These are phyloP conservation scores for Nasonia longicornis DNA, from an alignment of 1,140 invertebrate species.

Conservation along the genomic window DNA sequence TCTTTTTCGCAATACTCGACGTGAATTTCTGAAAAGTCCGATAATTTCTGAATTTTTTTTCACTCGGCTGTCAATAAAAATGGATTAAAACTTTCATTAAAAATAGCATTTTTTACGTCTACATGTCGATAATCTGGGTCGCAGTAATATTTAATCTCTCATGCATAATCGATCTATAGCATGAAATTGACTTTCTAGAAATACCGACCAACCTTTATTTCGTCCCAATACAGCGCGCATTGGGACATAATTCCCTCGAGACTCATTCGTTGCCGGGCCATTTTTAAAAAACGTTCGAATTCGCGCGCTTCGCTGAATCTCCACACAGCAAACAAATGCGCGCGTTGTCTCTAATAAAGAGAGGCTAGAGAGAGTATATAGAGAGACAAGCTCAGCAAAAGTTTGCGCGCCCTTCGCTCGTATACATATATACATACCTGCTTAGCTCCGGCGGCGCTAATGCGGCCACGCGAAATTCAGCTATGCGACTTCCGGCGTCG, in stretches of 20 bases:
- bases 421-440: not conserved
- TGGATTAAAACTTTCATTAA: not conserved
- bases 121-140: not conserved
- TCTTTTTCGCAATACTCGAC: too few species aligned
- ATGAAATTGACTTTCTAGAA: not conserved
- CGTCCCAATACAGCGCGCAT: not conserved
- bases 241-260: not conserved
- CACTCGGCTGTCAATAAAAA: too few species aligned
- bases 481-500: constrained; percentile 50
- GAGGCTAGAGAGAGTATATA: not conserved
- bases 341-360: not conserved
- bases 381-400: not conserved
- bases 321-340: not conserved
- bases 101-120: not conserved
- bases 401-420: constrained; percentile 10
- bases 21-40: too few species aligned
- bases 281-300: not conserved
- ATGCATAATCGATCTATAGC: not conserved
- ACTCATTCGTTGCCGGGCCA: not conserved
- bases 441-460: constrained; percentile 42
- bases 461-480: constrained; percentile 42
- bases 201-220: not conserved
- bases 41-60: too few species aligned
- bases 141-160: not conserved
- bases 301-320: not conserved